Conservation (phyloP, 2,797 vertebrate species). For the Enteromius afrohamiltoni region DNA sequence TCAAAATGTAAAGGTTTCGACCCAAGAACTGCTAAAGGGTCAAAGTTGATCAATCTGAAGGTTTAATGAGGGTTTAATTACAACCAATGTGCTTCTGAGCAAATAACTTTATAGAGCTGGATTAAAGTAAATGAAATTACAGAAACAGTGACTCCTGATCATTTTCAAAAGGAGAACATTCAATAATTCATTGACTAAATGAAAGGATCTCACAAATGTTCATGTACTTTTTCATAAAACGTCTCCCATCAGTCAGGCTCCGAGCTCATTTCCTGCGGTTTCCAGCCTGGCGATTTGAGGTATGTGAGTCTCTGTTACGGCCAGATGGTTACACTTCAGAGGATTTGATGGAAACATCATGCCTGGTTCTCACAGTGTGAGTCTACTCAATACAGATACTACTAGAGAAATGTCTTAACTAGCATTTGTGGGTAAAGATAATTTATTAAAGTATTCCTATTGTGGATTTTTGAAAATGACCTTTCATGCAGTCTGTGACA, state of each 20-base stretch:
- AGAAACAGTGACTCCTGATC: slow-evolving; percentile 13
- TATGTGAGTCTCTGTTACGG: slow-evolving; percentile 20
- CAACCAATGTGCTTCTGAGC: background rate
- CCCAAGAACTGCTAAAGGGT: background rate
- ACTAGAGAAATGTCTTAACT: background rate
- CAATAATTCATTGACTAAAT: slow-evolving; percentile 5
- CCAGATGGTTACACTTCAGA: slow-evolving; percentile 36
- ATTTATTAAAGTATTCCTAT: background rate
- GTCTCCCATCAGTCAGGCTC: slow-evolving; percentile 4
- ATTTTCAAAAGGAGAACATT: slow-evolving; percentile 1
- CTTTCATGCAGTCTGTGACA: too few species aligned
- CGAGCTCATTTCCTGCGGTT: slow-evolving; percentile 32
- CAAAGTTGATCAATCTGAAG: background rate
- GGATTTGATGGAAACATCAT: slow-evolving; percentile 15
- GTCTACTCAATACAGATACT: slow-evolving; percentile 19
- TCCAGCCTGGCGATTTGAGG: slow-evolving; percentile 16
- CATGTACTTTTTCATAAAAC: slow-evolving; percentile 37
- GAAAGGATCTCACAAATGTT: slow-evolving; percentile 32
- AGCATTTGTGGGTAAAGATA: background rate
- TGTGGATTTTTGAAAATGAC: too few species aligned
- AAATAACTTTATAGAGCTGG: background rate
- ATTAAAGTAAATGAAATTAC: background rate
- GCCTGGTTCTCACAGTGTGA: slow-evolving; percentile 14
- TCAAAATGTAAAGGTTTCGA: background rate
- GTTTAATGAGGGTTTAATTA: background rate